Base-by-base conservation (phyloP, 2,797 vertebrate genomes). In the Carduelis carduelis region DNA sequence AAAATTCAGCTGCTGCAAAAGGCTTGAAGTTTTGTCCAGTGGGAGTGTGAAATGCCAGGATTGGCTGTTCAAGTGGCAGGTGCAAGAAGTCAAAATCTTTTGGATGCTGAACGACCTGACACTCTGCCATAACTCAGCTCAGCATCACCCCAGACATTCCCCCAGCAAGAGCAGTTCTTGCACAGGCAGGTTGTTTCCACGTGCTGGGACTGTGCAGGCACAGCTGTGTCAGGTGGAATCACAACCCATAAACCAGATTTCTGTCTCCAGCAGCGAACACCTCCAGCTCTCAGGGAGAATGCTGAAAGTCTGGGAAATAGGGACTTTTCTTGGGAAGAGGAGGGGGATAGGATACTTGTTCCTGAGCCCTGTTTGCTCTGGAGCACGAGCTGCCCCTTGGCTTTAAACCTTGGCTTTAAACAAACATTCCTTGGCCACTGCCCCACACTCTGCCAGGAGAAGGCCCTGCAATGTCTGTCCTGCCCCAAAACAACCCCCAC, bases 1-100 rank as follows among this genome's bases (percentile, higher is more conserved):
- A 83, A 88, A 71, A 70, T 49, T 44, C 72, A 64, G 11, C 37
- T 52, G 39, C 77, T 78, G 27, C 64, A 30, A 81, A 74, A 71
- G 53, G 11, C 34, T 83, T 60, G 16, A 74, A 46, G 69, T 60
- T 75, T 53, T 35, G 63, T 60, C 4, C 57, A 2, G 39, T n/a
- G 46, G 69, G 55, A 91, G 37, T 37, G 30, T 47, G 83, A 90
- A 91, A 71, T 60, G 85, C 43, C 57, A 43, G 76, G n/a, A 60
- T 5, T 83, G 87, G 49, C 66, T 86, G 50, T 57, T 84, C 16
- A 19, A 66, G 78, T 41, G 71, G 41, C 52, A 84, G 41, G 78
- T 83, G 75, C 26, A 64, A 57, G 72, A 83, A 71, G 65, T 47
- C 1, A 1, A 89, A 96, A 82, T 18, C 53, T 53, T 57, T 65